A percentile compares a stretch with the other conserved stretches of the same genome.
Conservation (phyloP, 2,113 vertebrate species). For the Sclerurus mexicanus region DNA sequence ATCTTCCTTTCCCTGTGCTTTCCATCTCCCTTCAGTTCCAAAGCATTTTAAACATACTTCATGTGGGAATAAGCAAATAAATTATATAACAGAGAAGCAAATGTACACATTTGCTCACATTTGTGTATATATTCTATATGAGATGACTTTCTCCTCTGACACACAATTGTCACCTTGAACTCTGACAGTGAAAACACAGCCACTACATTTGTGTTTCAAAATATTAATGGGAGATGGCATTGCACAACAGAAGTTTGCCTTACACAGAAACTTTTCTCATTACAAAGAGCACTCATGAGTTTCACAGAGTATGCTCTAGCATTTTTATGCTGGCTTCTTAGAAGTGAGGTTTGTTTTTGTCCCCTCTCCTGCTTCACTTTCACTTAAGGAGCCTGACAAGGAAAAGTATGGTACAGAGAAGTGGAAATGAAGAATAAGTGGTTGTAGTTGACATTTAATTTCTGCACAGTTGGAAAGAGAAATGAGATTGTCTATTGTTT, state of each 20-base stretch:
- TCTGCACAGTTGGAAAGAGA: slow-evolving; percentile 49
- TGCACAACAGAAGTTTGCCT: neutral
- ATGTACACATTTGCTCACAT: neutral
- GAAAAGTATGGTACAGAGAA: slow-evolving; percentile 2
- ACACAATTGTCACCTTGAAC: neutral
- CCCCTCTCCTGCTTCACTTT: slow-evolving; percentile 33
- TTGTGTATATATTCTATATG: neutral
- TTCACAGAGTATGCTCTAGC: neutral
- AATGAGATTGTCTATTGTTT: slow-evolving; percentile 54
- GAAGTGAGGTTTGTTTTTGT: neutral
- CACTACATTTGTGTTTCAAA: neutral
- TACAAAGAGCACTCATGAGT: neutral
- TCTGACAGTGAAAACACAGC: neutral
- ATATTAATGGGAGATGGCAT: neutral
- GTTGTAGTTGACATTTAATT: slow-evolving; percentile 61
- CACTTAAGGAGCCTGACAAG: slow-evolving; percentile 36
- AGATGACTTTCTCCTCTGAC: neutral
- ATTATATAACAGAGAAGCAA: neutral
- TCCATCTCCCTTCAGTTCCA: neutral
- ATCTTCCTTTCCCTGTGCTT: neutral
- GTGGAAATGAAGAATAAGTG: slow-evolving; percentile 59
- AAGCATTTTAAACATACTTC: neutral
- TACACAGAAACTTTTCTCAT: slow-evolving; percentile 20
- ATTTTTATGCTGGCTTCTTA: slow-evolving; percentile 34
- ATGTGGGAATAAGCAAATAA: neutral